phyloP scores from a whole-genome alignment of 2,797 vertebrate genomes.

The Poecilia velifera region DNA sequence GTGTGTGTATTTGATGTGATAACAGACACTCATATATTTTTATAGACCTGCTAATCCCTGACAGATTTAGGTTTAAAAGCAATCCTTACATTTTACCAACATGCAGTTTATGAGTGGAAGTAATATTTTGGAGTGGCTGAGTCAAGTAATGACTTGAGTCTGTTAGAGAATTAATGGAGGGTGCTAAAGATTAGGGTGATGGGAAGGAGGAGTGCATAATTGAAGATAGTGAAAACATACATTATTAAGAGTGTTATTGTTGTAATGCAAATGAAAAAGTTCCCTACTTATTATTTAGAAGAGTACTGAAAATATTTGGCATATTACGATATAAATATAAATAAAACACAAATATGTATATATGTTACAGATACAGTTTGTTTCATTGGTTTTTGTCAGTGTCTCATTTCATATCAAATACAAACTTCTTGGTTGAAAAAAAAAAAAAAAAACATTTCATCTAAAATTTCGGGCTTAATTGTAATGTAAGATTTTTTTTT shows the following conservation, averaged over 20 bases:
- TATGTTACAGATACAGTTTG: not conserved
- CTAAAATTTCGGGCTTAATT: not conserved
- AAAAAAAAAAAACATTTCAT: not conserved
- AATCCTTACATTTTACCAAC: not conserved
- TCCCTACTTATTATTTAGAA: not conserved
- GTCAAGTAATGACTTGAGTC: not conserved
- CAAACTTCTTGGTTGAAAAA: not conserved
- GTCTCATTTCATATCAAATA: not conserved
- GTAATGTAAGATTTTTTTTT: not conserved
- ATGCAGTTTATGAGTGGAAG: not conserved
- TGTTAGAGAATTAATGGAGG: not conserved
- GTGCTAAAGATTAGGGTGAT: not conserved
- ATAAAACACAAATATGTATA: too few species aligned
- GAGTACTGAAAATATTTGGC: not conserved
- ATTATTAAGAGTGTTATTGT: not conserved
- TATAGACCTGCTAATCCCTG: not conserved
- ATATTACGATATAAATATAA: not conserved
- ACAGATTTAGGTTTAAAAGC: not conserved
- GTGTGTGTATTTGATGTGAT: not conserved
- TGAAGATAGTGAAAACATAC: not conserved
- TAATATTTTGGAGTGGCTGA: not conserved
- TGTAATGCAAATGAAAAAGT: not conserved
- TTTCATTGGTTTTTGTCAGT: not conserved
- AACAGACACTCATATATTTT: not conserved
- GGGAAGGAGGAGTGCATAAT: not conserved